phyloP scores from a whole-genome alignment of 1,140 invertebrate genomes.

The Zaprionus inermis region DNA sequence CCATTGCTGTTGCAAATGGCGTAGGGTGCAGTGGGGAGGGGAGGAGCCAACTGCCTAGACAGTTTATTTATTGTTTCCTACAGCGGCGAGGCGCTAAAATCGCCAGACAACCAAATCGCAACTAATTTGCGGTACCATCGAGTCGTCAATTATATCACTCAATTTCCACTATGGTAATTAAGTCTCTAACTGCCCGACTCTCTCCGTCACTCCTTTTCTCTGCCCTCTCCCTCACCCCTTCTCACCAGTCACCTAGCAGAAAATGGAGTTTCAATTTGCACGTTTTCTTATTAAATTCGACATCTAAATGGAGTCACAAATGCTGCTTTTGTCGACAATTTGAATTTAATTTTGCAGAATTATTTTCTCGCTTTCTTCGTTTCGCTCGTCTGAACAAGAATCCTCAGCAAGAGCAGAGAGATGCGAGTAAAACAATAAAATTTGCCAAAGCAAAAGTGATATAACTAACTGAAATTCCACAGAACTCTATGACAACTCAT shows the following conservation, averaged over 20 bases:
- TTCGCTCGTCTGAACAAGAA: not conserved
- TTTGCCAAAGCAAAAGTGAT: not conserved
- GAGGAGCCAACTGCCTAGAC: slow-evolving; percentile 54
- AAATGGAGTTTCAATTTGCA: not conserved
- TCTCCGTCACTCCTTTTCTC: not conserved
- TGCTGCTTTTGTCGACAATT: slow-evolving; percentile 22
- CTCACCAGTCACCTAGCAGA: slow-evolving; percentile 3
- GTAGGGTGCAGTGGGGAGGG: not conserved
- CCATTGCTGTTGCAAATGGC: slow-evolving; percentile 7
- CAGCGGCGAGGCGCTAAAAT: slow-evolving; percentile 54
- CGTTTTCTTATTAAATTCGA: slow-evolving; percentile 55
- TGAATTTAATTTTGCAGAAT: slow-evolving; percentile 43
- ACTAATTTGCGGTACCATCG: slow-evolving; percentile 41
- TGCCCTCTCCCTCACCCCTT: not conserved
- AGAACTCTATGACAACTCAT: not conserved
- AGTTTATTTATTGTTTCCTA: slow-evolving; percentile 70
- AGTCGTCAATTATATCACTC: slow-evolving; percentile 37
- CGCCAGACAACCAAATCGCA: slow-evolving; percentile 27
- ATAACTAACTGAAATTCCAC: not conserved
- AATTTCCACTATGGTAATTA: slow-evolving; percentile 51
- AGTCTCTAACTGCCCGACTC: slow-evolving; percentile 17
- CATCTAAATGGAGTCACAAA: slow-evolving; percentile 60
- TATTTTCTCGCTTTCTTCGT: not conserved
- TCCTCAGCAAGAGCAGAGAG: not conserved
- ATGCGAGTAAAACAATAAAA: not conserved